These are phyloP conservation scores for Tachysurus fulvidraco DNA, from an alignment of 2,113 vertebrate genomes.

Conservation along the genomic window DNA sequence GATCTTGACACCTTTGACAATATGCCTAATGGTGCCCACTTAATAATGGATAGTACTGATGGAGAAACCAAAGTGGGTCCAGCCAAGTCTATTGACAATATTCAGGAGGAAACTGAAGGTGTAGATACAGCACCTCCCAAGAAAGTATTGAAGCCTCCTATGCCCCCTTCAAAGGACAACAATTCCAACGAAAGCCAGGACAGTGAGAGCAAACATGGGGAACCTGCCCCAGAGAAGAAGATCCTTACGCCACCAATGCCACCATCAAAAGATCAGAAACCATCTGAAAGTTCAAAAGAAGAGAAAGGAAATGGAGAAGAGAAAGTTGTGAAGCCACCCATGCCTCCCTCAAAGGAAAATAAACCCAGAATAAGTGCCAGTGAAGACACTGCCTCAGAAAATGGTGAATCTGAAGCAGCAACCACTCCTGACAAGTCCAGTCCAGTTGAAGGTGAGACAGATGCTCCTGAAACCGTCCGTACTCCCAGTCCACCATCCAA, in stretches of 20 bases:
- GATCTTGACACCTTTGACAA: conserved; percentile 79
- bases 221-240: conserved; percentile 67
- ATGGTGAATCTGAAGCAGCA: conserved; percentile 40
- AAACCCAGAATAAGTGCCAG: conserved; percentile 48
- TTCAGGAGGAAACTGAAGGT: conserved; percentile 13
- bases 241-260: conserved; percentile 70
- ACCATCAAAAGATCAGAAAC: conserved; percentile 62
- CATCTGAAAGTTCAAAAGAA: conserved; percentile 43
- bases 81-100: conserved; percentile 22
- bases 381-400: conserved; percentile 46
- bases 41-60: conserved; percentile 47
- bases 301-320: conserved; percentile 58
- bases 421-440: conserved; percentile 55
- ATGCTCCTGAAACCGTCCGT: conserved; percentile 20
- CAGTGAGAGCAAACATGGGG: conserved; percentile 48
- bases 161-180: conserved; percentile 69
- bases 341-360: conserved; percentile 58
- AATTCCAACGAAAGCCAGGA: conserved; percentile 36
- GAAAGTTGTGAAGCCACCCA: conserved; percentile 53
- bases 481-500: conserved; percentile 66
- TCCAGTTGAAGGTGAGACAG: conserved; percentile 23
- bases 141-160: conserved; percentile 64
- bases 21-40: conserved; percentile 67
- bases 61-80: conserved; percentile 24
- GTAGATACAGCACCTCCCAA: conserved; percentile 52